Percentiles rank a stretch among this genome's conserved stretches.
Conservation (phyloP, 1,140 invertebrate species). For the Megathymus violae region DNA sequence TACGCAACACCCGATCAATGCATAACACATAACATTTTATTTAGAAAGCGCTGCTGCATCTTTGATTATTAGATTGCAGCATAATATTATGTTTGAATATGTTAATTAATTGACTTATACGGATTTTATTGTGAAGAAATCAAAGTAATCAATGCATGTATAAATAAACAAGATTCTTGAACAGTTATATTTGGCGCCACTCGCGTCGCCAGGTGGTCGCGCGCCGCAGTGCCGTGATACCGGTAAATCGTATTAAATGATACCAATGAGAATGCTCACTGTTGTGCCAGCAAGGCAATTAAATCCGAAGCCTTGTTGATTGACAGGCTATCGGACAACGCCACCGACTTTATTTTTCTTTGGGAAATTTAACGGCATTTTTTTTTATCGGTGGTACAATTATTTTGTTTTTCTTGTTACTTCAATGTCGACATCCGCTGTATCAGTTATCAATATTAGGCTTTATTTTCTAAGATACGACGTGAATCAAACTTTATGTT, state of each 20-base stretch:
- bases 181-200: slow-evolving; percentile 58
- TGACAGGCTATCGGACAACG: slow-evolving; percentile 48
- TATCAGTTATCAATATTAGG: too few relatives aligned
- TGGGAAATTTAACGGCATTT: slow-evolving; percentile 17
- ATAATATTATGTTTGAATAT: slow-evolving; percentile 30
- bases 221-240: slow-evolving; percentile 45
- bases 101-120: slow-evolving; percentile 28
- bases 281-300: slow-evolving; percentile 52
- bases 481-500: too few relatives aligned
- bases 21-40: slow-evolving; percentile 28
- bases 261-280: slow-evolving; percentile 39
- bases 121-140: slow-evolving; percentile 34
- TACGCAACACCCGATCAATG: slow-evolving; percentile 43
- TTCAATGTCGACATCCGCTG: too few relatives aligned
- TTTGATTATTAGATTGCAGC: slow-evolving; percentile 30
- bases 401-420: too few relatives aligned
- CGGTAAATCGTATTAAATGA: slow-evolving; percentile 51
- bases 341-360: slow-evolving; percentile 36
- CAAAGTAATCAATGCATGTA: slow-evolving; percentile 26
- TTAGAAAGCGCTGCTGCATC: slow-evolving; percentile 35
- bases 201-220: slow-evolving; percentile 58
- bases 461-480: too few relatives aligned
- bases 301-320: slow-evolving; percentile 47
- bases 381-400: slow-evolving; percentile 10
- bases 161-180: slow-evolving; percentile 27